Percentiles rank a stretch among this genome's conserved stretches.
These are phyloP conservation scores for Hydroisotoma schaefferi DNA, from an alignment of 2,888 invertebrate species.

Conservation along the genomic window DNA sequence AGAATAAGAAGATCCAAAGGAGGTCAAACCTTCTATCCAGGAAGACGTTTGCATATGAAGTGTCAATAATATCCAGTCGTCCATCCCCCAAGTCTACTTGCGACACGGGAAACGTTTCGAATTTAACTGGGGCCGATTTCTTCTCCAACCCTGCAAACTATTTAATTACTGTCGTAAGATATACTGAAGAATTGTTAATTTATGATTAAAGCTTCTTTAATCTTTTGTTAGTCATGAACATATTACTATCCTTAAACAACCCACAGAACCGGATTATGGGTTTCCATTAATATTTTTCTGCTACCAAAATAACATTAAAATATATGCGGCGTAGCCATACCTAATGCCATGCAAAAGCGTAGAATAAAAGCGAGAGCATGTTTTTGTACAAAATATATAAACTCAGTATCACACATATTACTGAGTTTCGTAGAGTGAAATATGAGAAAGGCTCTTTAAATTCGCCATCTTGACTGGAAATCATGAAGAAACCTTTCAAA, in stretches of 20 bases:
- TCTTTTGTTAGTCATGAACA: neutral
- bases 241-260: too few species aligned
- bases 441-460: too few species aligned
- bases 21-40: constrained; percentile 65
- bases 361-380: too few species aligned
- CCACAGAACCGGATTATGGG: too few species aligned
- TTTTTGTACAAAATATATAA: too few species aligned
- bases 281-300: too few species aligned
- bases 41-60: constrained; percentile 73
- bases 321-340: too few species aligned
- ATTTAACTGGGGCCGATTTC: constrained; percentile 32
- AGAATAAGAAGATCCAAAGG: neutral
- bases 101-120: constrained; percentile 17
- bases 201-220: neutral
- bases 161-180: neutral
- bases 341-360: too few species aligned
- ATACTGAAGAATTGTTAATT: neutral
- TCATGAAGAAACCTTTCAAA: neutral
- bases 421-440: too few species aligned
- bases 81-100: constrained; percentile 10
- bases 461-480: neutral
- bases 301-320: neutral
- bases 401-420: too few species aligned
- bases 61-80: constrained; percentile 59
- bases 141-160: constrained; percentile 22